phyloP scores from a whole-genome alignment of 2,113 vertebrate genomes.

The Rhinolophus sinicus region DNA sequence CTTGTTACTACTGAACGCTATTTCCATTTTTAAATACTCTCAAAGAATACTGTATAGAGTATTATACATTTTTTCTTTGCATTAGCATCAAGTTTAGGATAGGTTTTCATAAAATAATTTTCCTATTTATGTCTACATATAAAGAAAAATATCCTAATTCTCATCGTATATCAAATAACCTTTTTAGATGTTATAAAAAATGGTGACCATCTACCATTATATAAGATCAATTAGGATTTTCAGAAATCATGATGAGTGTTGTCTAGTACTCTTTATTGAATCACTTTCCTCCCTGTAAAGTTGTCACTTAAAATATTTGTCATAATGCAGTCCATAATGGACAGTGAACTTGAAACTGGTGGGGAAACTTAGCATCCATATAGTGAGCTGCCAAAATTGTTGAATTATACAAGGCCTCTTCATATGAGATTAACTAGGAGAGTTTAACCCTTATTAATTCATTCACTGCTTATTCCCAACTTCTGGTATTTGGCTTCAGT shows the following conservation, averaged over 20 bases:
- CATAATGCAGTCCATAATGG: background rate
- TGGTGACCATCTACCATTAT: background rate
- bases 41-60: background rate
- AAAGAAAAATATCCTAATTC: background rate
- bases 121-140: background rate
- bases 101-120: background rate
- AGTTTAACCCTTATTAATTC: constrained; percentile 8
- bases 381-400: background rate
- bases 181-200: background rate
- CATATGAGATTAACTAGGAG: background rate
- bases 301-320: background rate
- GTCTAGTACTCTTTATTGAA: background rate
- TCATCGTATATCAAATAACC: background rate
- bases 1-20: background rate
- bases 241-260: background rate
- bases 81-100: background rate
- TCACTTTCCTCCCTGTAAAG: background rate
- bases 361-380: background rate
- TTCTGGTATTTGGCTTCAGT: background rate
- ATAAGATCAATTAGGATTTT: background rate
- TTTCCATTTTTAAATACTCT: background rate
- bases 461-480: background rate
- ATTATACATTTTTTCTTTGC: background rate
- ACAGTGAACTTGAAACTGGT: background rate
- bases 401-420: background rate